These are phyloP conservation scores for Schrankia costaestrigalis DNA, from an alignment of 2,888 invertebrate species.

Conservation along the genomic window DNA sequence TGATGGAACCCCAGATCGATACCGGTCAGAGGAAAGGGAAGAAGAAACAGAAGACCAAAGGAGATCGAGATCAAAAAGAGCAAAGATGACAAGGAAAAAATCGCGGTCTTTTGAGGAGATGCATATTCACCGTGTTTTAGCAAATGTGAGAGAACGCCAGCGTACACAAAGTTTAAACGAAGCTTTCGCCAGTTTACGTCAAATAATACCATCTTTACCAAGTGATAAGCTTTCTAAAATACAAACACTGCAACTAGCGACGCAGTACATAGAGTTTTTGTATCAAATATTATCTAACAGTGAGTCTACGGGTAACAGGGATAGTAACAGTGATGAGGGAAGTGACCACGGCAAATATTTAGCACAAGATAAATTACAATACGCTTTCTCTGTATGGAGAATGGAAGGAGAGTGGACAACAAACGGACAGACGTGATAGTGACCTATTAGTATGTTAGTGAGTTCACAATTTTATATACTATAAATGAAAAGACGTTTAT, in stretches of 20 bases:
- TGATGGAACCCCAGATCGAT: conserved; percentile 44
- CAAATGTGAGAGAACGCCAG: conserved; percentile 97
- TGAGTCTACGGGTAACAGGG: conserved; percentile 57
- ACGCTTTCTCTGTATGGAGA: conserved; percentile 97
- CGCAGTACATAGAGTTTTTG: conserved; percentile 96
- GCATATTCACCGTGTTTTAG: conserved; percentile 93
- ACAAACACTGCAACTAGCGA: conserved; percentile 97
- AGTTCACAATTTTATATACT: too few relatives aligned
- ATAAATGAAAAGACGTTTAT: too few relatives aligned
- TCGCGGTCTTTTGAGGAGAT: conserved; percentile 87
- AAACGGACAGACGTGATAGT: conserved; percentile 73
- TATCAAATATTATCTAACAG: conserved; percentile 89
- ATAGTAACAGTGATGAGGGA: conserved; percentile 60
- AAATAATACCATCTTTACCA: conserved; percentile 98
- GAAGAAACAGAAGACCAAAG: conserved; percentile 70
- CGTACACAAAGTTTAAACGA: conserved; percentile 97
- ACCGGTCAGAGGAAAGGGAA: conserved; percentile 54
- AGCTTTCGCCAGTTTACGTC: conserved; percentile 95
- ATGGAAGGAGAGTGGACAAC: conserved; percentile 98
- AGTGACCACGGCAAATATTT: conserved; percentile 86
- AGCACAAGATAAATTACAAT: conserved; percentile 94
- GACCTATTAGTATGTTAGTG: too few relatives aligned
- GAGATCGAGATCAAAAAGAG: conserved; percentile 55
- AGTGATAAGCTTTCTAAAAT: conserved; percentile 99
- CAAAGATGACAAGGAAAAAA: conserved; percentile 81